These are phyloP conservation scores for Theonella swinhoei DNA, from an alignment of 37 sponge, comb jelly and placozoan genomes.

Conservation along the genomic window DNA sequence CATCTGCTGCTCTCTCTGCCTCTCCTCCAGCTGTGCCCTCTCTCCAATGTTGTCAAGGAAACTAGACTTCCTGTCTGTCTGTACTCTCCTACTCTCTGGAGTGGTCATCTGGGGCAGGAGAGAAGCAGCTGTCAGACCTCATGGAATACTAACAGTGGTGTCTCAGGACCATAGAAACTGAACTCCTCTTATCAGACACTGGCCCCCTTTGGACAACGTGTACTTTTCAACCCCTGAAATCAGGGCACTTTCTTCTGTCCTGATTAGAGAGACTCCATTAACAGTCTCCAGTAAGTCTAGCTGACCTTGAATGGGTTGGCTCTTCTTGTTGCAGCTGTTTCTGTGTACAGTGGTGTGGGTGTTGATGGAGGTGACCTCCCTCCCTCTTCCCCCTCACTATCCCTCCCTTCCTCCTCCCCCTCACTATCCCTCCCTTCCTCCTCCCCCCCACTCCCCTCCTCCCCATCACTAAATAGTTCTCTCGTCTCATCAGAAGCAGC, in stretches of 20 bases:
- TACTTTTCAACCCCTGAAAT: too few species aligned
- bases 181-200: too few species aligned
- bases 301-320: conserved; percentile 55
- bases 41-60: conserved; percentile 57
- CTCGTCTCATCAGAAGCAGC: conserved; percentile 27
- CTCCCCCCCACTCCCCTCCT: neutral
- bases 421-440: conserved; percentile 1
- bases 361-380: neutral
- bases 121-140: neutral
- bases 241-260: too few species aligned
- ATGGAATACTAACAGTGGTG: too few species aligned
- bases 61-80: conserved; percentile 24
- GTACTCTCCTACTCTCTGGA: conserved; percentile 49
- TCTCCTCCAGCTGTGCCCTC: conserved; percentile 39
- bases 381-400: conserved; percentile 3
- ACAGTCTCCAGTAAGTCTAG: neutral
- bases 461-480: conserved; percentile 57
- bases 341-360: neutral
- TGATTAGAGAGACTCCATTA: too few species aligned
- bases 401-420: conserved; percentile 25
- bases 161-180: too few species aligned
- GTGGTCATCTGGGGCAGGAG: conserved; percentile 64
- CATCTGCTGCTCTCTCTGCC: too few species aligned
- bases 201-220: too few species aligned
- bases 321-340: conserved; percentile 8